Conservation (phyloP, 2,113 vertebrate species). For the Zosterops lateralis region DNA sequence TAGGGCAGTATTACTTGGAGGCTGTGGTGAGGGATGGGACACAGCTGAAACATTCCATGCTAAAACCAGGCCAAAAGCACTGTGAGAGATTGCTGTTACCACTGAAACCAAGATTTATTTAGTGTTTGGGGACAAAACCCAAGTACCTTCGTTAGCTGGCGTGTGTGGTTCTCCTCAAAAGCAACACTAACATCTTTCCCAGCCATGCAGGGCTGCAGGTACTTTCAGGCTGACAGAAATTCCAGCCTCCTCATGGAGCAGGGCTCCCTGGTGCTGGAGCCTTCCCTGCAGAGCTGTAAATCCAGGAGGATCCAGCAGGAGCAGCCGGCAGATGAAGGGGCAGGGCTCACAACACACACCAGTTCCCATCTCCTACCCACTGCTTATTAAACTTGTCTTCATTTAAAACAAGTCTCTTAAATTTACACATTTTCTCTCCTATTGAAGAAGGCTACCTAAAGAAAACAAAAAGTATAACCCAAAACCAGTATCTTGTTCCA, state of each 20-base stretch:
- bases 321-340: fast-evolving
- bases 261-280: neutral
- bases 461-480: neutral
- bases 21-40: neutral
- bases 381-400: too few species aligned
- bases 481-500: neutral
- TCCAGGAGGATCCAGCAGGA: too few species aligned
- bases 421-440: neutral
- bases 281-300: neutral
- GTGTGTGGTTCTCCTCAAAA: neutral
- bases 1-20: neutral
- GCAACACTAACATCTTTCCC: neutral
- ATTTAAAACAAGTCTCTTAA: neutral
- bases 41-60: neutral
- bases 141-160: neutral
- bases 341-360: neutral
- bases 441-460: neutral
- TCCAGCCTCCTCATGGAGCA: fast-evolving
- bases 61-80: neutral
- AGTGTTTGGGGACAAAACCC: neutral
- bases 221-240: neutral
- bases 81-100: neutral
- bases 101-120: neutral
- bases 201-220: neutral
- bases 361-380: neutral